phyloP scores from a whole-genome alignment of 2,888 invertebrate genomes.

The Phaonia tiefii region DNA sequence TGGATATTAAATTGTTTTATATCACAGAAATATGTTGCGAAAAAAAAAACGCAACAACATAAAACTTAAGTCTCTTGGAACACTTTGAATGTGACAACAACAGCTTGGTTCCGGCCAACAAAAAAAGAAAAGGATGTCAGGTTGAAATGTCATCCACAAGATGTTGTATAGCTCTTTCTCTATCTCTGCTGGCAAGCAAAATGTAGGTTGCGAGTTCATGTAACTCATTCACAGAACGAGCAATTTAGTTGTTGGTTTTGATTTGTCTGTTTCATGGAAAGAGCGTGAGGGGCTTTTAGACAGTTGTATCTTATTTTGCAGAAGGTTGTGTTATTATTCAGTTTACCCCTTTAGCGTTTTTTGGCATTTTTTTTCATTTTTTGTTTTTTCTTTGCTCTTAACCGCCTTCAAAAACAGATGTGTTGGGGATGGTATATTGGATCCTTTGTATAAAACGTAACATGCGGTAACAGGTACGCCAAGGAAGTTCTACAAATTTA shows the following conservation, averaged over 20 bases:
- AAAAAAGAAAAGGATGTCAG: slow-evolving; percentile 15
- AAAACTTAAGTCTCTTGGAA: neutral
- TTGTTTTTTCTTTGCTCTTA: too few species aligned
- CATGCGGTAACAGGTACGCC: too few species aligned
- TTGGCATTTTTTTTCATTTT: too few species aligned
- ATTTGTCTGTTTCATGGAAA: too few species aligned
- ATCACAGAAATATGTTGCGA: too few species aligned
- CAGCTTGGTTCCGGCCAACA: neutral
- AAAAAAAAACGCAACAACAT: neutral
- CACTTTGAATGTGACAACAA: slow-evolving; percentile 5
- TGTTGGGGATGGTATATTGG: too few species aligned
- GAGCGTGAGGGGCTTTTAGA: too few species aligned
- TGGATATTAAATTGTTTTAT: slow-evolving; percentile 7
- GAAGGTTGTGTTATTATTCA: neutral
- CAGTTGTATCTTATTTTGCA: too few species aligned
- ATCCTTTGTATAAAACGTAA: too few species aligned
- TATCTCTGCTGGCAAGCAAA: neutral
- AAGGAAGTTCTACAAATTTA: too few species aligned
- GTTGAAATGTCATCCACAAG: slow-evolving; percentile 25
- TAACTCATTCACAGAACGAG: slow-evolving; percentile 9
- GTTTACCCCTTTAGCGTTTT: neutral
- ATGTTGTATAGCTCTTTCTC: neutral
- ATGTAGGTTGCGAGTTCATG: slow-evolving; percentile 26
- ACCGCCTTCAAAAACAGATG: too few species aligned
- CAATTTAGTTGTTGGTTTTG: neutral